phyloP scores from a whole-genome alignment of 64 coral and sea anemone genomes.

The Pachyseris speciosa region DNA sequence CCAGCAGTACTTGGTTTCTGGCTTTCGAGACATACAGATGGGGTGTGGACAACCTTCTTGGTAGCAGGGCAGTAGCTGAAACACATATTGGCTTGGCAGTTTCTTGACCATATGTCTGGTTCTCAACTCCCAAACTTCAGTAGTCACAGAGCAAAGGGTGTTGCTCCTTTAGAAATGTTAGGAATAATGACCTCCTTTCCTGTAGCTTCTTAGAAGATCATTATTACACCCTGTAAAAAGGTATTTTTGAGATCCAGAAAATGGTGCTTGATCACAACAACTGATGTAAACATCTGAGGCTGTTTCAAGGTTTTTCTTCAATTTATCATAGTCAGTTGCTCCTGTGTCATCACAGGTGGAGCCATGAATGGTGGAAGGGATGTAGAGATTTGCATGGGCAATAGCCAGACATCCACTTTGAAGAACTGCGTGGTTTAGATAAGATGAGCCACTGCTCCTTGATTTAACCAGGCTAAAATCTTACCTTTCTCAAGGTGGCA shows the following conservation, averaged over 20 bases:
- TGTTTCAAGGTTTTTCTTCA: neutral
- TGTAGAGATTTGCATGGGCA: neutral
- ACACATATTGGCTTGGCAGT: conserved; percentile 3
- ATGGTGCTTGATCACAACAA: conserved; percentile 24
- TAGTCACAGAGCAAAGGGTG: conserved; percentile 18
- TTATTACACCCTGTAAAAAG: conserved; percentile 12
- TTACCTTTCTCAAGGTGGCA: conserved; percentile 32
- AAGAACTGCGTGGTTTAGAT: conserved; percentile 1
- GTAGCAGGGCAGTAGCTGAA: conserved; percentile 37
- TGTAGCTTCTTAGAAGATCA: conserved; percentile 29
- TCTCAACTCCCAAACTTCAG: conserved; percentile 34
- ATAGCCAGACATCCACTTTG: neutral
- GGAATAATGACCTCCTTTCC: conserved; percentile 3
- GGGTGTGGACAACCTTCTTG: conserved; percentile 31
- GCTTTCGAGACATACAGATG: conserved; percentile 1
- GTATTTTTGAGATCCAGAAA: conserved; percentile 23
- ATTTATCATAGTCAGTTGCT: conserved; percentile 7
- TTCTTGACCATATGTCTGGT: neutral
- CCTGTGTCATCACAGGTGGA: neutral
- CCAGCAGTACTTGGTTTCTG: conserved; percentile 8
- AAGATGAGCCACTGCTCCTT: neutral
- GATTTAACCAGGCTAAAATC: conserved; percentile 26
- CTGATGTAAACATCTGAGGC: conserved; percentile 37
- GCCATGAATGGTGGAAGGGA: conserved; percentile 4
- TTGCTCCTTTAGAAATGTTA: conserved; percentile 3